Evolutionary conservation across 2,888 invertebrate genomes (phyloP), one percentile per base, ranked within the genome.

Genomic region (Syrista parreyssii): DNA sequence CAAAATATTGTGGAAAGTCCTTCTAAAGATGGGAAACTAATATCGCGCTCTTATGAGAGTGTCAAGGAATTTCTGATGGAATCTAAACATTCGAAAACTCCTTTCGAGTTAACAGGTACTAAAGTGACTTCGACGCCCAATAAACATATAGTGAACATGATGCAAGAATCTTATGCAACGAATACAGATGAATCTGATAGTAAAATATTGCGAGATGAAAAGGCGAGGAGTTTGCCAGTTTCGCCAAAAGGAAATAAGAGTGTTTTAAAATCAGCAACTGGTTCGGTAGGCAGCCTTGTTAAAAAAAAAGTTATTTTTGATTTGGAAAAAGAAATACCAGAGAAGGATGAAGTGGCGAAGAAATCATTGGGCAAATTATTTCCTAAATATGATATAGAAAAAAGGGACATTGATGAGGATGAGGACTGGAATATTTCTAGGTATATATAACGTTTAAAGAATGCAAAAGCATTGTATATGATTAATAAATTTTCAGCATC

Each of bases 241-340:
- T 90, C 90, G 33, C 87, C 88, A n/a, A 89, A 87, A 79, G 84
- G 85, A 68, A 88, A 93, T 73, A 94, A 93, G 89, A 92, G 94
- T 75, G 94, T 94, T 40, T 87, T 95, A 68, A 95, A 94, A 91
- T 82, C 88, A 23, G 93, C 92, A 86, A 93, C 92, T 73, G 92
- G 93, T 3, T 94, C 94, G 1, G 92, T 91, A 33, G 93, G 93
- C 68, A 93, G 93, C 72, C 86, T 94, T 35, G 92, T 93, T 34
- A 95, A 95, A 84, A 95, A 95, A 88, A 94, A 94, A 90, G 95
- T 95, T 11, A 85, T 94, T 73, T 95, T 95, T 84, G 94, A 94
- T 90, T 92, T 95, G 89, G 93, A 94, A 84, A 92, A 84, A 69
- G 79, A 75, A 33, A 75, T 73, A 73, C 68, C 71, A 12, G 80